Base-by-base conservation (phyloP, 2,113 vertebrate genomes). In the Centropus bengalensis region DNA sequence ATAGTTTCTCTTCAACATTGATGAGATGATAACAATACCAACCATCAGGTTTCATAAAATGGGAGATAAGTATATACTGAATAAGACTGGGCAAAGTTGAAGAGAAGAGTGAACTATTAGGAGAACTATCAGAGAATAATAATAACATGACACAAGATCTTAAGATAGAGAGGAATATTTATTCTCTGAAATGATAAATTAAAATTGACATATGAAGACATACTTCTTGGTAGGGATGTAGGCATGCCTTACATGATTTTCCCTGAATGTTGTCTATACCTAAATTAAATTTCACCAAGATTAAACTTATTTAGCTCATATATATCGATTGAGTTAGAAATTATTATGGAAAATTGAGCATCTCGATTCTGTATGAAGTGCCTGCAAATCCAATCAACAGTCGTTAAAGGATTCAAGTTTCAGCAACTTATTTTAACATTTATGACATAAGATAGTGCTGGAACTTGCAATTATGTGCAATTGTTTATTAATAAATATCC, bases 211-310 rank as follows among this genome's bases (percentile, higher is more conserved):
- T 81, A 67, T 30, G 28, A 87, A 91, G 87, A 42, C 22, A 3
- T 56, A 23, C 47, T 70, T 87, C 78, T 73, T 89, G 17, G 33
- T 70, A 73, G 33, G 64, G 88, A 54, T 77, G 28, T 67, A 91
- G 13, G 5, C 82, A 82, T 94, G 82, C 89, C 82, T 93, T 80
- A 78, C 45, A 54, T 88, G 73, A 44, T 91, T 91, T 93, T 68
- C 79, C 90, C 86, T 80, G 60, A 94, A 85, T 88, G 95, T 93
- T 96, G 97, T 97, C 93, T 79, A 96, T 97, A 70, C 71, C 91
- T 93, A 95, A 97, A 98, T 97, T 97, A 97, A 96, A 96, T 98
- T 97, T 97, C 82, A 74, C 73, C 82, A 85, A 91, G 96, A 97
- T 97, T 97, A 97, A 96, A 92, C 63, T 94, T 94, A 93, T 88